These are phyloP conservation scores for Polydrusus pterygomalis DNA, from an alignment of 2,888 invertebrate genomes.

Conservation along the genomic window DNA sequence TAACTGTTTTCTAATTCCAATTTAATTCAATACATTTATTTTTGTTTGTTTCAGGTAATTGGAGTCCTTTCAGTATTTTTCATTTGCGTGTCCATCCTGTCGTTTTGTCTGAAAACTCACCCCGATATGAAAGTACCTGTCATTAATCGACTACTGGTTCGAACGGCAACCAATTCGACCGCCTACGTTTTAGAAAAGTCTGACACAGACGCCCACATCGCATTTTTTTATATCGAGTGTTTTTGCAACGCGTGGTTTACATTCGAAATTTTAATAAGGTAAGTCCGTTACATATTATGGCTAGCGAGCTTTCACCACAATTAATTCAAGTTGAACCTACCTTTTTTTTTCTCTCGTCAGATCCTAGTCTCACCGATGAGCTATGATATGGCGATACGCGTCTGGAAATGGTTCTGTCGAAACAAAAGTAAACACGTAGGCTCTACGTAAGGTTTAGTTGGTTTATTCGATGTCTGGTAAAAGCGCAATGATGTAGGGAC, in stretches of 20 bases:
- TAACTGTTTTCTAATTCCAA: too few relatives aligned
- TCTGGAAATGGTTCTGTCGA: too few relatives aligned
- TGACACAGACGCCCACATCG: slow-evolving; percentile 96
- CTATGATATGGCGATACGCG: too few relatives aligned
- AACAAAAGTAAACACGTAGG: too few relatives aligned
- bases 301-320: too few relatives aligned
- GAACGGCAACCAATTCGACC: slow-evolving; percentile 82
- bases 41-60: slow-evolving; percentile 85
- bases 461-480: too few relatives aligned
- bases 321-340: too few relatives aligned
- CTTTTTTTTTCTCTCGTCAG: too few relatives aligned
- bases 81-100: slow-evolving; percentile 98
- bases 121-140: slow-evolving; percentile 97
- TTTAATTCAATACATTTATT: too few relatives aligned
- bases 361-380: too few relatives aligned
- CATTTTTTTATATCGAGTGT: slow-evolving; percentile 99
- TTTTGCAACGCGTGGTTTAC: slow-evolving; percentile 99
- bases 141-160: slow-evolving; percentile 86
- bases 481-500: too few relatives aligned
- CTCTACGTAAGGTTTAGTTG: too few relatives aligned
- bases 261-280: slow-evolving; percentile 86
- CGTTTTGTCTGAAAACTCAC: slow-evolving; percentile 99
- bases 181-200: slow-evolving; percentile 91
- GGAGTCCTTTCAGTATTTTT: slow-evolving; percentile 99
- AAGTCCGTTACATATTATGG: slow-evolving; percentile 34